Evolutionary conservation across 1,140 invertebrate species (phyloP), one percentile per base, ranked within the genome.

Genomic region (Drosophila lacteicornis): DNA sequence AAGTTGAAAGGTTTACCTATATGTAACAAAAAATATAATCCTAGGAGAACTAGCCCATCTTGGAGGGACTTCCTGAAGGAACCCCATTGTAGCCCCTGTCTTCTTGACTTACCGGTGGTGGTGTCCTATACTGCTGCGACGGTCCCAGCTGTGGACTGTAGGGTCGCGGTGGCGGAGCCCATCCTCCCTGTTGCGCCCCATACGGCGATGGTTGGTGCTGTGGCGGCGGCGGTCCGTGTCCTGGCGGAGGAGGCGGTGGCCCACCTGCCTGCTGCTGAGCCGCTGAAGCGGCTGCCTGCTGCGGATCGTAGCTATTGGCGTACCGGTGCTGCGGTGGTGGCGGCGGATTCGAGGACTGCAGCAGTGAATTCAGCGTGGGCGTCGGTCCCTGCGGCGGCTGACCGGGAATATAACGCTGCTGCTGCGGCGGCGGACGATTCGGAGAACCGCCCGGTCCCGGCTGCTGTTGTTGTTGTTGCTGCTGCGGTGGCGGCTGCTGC

Each of bases 321-420:
- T 84, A 93, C 76, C 80, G 93, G 88, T 88, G 93, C 79, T 91
- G 93, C 67, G 92, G 93, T 75, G 71, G 93, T 75, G 93, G 95
- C 68, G 94, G 94, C 73, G 94, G 94, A 91, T 96, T 95, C 71
- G 96, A 97, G 38, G 96, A 96, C 93, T 97, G 97, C 42, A 98
- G 94, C 80, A 98, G 93, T 84, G 98, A 97, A 93, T 98, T 98
- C 62, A 98, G 94, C 33, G 97, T 98, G 50, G 98, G 97, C 47
- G 97, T 98, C 17, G 97, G 97, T 51, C 97, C 97, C 67, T 96
- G 95, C 58, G 96, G 96, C 46, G 92, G 91, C 51, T 93, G 92
- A n/a, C 92, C 92, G 15, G 91, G 91, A 68, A 93, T 92, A 73
- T 92, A 92, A 6, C 91, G 82, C 60, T 93, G 82, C 73, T 90